Evolutionary conservation across 2,797 vertebrate species (phyloP), one percentile per base, ranked within the genome.

Genomic region (Gila robusta): DNA sequence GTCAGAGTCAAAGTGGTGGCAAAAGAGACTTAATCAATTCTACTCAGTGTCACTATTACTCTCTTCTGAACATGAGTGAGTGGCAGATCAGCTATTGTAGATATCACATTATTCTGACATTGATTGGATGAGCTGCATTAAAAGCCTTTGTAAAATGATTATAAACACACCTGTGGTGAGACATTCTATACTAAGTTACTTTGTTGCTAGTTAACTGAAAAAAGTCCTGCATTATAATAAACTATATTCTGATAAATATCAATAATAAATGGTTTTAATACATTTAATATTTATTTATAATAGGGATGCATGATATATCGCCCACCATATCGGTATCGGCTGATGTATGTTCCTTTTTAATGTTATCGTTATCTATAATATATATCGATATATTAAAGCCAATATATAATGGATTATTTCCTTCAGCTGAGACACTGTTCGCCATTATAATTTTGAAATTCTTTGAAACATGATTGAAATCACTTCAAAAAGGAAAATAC

Each of bases 1-100:
- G 79, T 84, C 67, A 81, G 69, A 87, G 82, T 44, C 44, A 90
- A 76, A 73, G 59, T 77, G 17, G 78, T 62, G 78, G n/a, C 6
- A 72, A 71, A 44, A 47, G 62, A 85, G 52, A 87, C 62, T 4
- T 71, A 83, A 86, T 85, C 84, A 83, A 23, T 81, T 74, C 49
- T 67, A 59, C 72, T 87, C 39, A 21, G 79, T 81, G 76, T 71
- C 72, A 83, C 62, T 70, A 64, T 52, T 49, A 39, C 52, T 37
- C 39, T 86, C 47, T 59, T 81, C 56, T 66, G 32, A 77, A 77
- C 10, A 69, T 6, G 7, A 84, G 70, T 52, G 41, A 76, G 59
- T 32, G 72, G 52, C 23, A 37, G 21, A 66, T 74, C 69, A 49
- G 44, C 44, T 49, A 3, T 52, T 37, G 47, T n/a, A 35, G 28